Conservation (phyloP, 2,888 invertebrate species). For the Ormyrus labotus region DNA sequence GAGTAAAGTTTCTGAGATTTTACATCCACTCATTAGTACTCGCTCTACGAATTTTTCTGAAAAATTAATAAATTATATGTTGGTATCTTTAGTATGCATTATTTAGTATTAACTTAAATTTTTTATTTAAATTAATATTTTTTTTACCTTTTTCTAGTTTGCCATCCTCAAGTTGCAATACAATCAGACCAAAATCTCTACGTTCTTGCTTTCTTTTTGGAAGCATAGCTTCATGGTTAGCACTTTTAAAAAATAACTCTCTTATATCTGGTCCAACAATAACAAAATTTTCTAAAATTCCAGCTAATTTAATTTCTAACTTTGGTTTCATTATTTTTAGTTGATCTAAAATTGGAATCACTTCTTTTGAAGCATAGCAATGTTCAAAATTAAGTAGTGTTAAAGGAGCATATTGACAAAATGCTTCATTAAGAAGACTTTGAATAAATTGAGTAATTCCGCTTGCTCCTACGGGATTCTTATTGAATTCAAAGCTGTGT, state of each 20-base stretch:
- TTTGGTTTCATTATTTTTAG: conserved; percentile 59
- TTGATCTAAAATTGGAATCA: conserved; percentile 64
- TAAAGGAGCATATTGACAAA: conserved; percentile 56
- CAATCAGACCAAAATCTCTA: conserved; percentile 76
- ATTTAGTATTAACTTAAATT: background rate
- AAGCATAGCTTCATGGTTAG: conserved; percentile 75
- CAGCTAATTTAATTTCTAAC: conserved; percentile 65
- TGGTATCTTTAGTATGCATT: too few species aligned
- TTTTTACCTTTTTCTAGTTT: conserved; percentile 63
- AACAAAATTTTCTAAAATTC: conserved; percentile 76
- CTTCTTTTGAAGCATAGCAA: conserved; percentile 75
- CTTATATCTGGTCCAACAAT: conserved; percentile 75
- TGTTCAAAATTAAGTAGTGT: conserved; percentile 77
- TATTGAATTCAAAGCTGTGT: conserved; percentile 75
- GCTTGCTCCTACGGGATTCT: conserved; percentile 77
- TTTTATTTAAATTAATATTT: background rate
- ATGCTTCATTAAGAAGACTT: conserved; percentile 6
- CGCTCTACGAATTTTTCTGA: conserved; percentile 28
- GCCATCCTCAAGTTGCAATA: conserved; percentile 71
- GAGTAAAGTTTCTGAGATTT: conserved; percentile 69
- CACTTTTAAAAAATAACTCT: conserved; percentile 76
- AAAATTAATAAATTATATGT: conserved; percentile 9
- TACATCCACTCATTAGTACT: conserved; percentile 20
- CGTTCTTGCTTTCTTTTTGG: conserved; percentile 74
- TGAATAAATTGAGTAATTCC: conserved; percentile 67